Base-by-base conservation (phyloP, 1,140 invertebrate genomes). In the Scaptodrosophila lebanonensis region DNA sequence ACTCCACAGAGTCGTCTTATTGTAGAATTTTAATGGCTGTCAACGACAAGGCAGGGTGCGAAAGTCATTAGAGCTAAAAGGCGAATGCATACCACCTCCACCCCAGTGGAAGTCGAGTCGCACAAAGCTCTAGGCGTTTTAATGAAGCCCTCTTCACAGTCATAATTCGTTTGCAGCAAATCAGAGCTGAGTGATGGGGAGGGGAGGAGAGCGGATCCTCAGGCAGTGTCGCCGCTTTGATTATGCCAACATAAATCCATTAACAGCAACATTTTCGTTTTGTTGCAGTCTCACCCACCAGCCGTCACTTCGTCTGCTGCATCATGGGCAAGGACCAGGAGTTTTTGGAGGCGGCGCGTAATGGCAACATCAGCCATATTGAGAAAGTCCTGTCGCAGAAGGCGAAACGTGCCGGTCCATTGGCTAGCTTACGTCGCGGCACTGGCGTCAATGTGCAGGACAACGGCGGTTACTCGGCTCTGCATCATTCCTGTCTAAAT, bases 301-400 rank as follows among this genome's bases (percentile, higher is more conserved):
- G 16, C 8, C 13, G 13, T 32, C 27, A 25, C 17, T 67, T 32
- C 33, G 25, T 30, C 12, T 40, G 6, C 12, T 1, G 1, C 7
- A 66, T 36, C 36, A 96, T 98, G 95, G 96, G 96, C 85, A 97
- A 97, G 89, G 96, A 98, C 88, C 95, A 97, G 88, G 96, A 98
- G 89, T 91, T 98, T 88, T 91, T 98, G 87, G 96, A 98, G 86
- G 97, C 96, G 75, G 95, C 96, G 64, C 92, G 96, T 77, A 95
- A 93, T 88, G 97, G 96, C 85, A 96, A 97, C 88, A 91, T 93
- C 71, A 89, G 91, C 56, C 91, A 93, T 67, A 95, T 98, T 39
- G 96, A 97, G 88, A 97, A 97, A 89, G 94, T 98, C 84, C 89
- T 98, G 64, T 92, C 90, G 75, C 93, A 95, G 87, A 92, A 94